Base-by-base conservation (phyloP, 2,888 invertebrate genomes). In the Erebia ligea region DNA sequence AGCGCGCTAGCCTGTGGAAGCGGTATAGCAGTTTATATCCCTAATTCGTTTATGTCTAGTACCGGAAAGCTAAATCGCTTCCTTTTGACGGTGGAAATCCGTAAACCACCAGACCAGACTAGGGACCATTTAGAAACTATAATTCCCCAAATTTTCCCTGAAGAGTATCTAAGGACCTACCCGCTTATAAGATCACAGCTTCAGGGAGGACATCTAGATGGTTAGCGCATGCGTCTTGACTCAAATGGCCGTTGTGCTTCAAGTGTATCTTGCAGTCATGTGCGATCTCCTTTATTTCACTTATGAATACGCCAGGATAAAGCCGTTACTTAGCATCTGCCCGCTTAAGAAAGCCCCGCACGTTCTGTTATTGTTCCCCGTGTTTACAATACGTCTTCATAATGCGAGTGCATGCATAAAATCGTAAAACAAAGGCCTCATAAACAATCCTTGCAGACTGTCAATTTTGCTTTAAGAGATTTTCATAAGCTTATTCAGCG, bases 331-430 rank as follows among this genome's bases (percentile, higher is more conserved):
- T 71, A 61, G 65, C 61, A 68, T 68, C 71, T 65, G 64, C 71
- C 19, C 66, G 66, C 70, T 70, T 72, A 68, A 72, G 68, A 67
- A 72, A 72, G 61, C 68, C 19, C 61, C 56, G 71, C 71, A 72
- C 71, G 71, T 69, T 72, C 68, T 69, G 71, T 72, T 72, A 72
- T 72, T 72, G 71, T 72, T 72, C 68, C 68, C 61, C 56, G 71
- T 72, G 71, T 72, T 72, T 72, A 69, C 71, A 72, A 69, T 72
- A 72, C 71, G 66, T 72, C 71, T 72, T 69, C 68, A 72, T 72
- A 72, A 72, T 72, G 71, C 71, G 68, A 72, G 61, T 56, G 66
- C 62, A 72, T 72, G 66, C 66, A 72, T 71, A 59, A 71, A 72
- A 72, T 68, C 70, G 48, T 70, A 34, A 67, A 69, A 72, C 71